Percentiles rank a stretch among this genome's conserved stretches.
Conservation (phyloP, 92 coral and sea anemone genomes). For the Nematostella vectensis region DNA sequence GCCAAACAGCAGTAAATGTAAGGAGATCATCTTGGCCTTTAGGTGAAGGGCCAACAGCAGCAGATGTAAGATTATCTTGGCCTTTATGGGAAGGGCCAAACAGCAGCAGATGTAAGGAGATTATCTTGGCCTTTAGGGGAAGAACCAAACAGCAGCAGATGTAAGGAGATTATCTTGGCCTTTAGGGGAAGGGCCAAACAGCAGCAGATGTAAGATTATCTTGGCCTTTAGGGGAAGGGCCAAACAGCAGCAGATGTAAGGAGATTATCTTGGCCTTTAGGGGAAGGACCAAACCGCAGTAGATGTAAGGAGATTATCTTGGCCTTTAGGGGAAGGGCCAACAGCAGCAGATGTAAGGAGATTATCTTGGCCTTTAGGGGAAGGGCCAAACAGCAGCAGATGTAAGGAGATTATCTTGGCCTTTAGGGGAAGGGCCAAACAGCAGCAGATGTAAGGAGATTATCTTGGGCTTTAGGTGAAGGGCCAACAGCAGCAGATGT, state of each 20-base stretch:
- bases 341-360: neutral
- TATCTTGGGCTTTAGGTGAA: no score
- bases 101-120: neutral
- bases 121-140: no score
- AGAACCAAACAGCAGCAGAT: neutral
- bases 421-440: no score
- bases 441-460: no score
- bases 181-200: neutral
- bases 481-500: neutral
- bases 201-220: neutral
- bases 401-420: no score
- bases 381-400: neutral
- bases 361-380: no score
- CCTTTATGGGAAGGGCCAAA: neutral
- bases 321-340: neutral
- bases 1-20: no score
- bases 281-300: neutral
- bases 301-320: neutral
- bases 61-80: no score
- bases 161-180: no score
- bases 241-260: neutral
- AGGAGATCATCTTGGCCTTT: no score
- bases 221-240: neutral
- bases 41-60: no score
- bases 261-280: no score